Evolutionary conservation across 2,888 invertebrate genomes (phyloP).

Genomic region (Conomelus anceps): DNA sequence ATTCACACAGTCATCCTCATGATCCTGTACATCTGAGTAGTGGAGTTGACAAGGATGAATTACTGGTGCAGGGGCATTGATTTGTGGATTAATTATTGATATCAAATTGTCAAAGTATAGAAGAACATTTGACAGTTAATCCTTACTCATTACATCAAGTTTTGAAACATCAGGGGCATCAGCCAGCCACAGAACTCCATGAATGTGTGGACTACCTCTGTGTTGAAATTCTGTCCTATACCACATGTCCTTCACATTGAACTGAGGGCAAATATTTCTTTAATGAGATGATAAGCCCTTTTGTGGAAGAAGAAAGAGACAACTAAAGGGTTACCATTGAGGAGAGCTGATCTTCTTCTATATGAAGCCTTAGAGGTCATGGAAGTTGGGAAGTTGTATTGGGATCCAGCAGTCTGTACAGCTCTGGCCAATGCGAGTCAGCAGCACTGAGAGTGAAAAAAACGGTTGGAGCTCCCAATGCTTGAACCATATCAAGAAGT

Average conservation of each 20-base stretch:
- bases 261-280: not conserved
- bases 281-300: not conserved
- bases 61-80: constrained; percentile 8
- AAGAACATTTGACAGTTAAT: not conserved
- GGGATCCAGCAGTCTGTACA: constrained; percentile 9
- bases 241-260: constrained; percentile 21
- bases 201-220: constrained; percentile 28
- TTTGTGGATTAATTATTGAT: constrained; percentile 23
- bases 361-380: not conserved
- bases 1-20: not conserved
- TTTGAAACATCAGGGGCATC: constrained; percentile 21
- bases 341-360: not conserved
- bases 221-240: constrained; percentile 24
- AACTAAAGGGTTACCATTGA: constrained; percentile 22
- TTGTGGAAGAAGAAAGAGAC: constrained; percentile 18
- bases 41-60: constrained; percentile 22
- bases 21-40: not conserved
- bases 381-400: not conserved
- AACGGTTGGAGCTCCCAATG: too few species aligned
- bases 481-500: too few species aligned
- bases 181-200: constrained; percentile 28
- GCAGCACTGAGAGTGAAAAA: constrained; percentile 29
- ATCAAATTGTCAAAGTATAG: constrained; percentile 19
- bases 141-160: not conserved
- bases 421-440: constrained; percentile 27